phyloP scores from a whole-genome alignment of 64 coral and sea anemone species.

The Montipora foliosa region DNA sequence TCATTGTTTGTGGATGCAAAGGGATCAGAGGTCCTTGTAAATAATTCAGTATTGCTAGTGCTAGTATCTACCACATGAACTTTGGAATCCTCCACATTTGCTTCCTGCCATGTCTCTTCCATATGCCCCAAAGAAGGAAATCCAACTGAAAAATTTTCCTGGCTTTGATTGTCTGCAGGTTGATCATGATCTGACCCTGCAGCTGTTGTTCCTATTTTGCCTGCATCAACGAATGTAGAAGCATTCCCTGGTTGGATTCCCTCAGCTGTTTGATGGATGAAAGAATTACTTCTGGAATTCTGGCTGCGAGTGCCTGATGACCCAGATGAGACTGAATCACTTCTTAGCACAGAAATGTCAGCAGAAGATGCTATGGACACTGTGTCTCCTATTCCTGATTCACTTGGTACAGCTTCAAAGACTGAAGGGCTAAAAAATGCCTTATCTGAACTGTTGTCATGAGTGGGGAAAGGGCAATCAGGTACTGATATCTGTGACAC shows the following conservation, averaged over 20 bases:
- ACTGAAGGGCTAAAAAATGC: constrained; percentile 81
- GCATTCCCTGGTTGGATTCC: constrained; percentile 21
- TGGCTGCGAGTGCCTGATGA: constrained; percentile 65
- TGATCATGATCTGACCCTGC: not conserved
- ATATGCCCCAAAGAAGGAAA: not conserved
- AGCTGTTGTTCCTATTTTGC: constrained; percentile 7
- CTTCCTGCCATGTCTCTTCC: not conserved
- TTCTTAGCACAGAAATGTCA: constrained; percentile 71
- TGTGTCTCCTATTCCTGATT: constrained; percentile 67
- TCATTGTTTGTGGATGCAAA: not conserved
- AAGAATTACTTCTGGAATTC: constrained; percentile 14
- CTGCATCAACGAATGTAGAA: not conserved
- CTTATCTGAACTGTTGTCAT: not conserved
- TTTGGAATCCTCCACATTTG: not conserved
- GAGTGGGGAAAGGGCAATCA: not conserved
- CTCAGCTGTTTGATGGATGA: not conserved
- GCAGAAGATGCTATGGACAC: constrained; percentile 80
- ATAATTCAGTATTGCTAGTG: not conserved
- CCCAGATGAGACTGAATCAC: constrained; percentile 76
- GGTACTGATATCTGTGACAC: constrained; percentile 14
- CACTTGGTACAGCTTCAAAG: constrained; percentile 30
- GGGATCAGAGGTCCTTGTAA: not conserved
- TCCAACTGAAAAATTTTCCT: constrained; percentile 15
- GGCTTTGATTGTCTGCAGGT: not conserved
- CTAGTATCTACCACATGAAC: not conserved